A percentile compares a stretch with the other conserved stretches of the same genome.
Evolutionary conservation across 2,888 invertebrate species (phyloP).

Genomic region (Biston betularia): DNA sequence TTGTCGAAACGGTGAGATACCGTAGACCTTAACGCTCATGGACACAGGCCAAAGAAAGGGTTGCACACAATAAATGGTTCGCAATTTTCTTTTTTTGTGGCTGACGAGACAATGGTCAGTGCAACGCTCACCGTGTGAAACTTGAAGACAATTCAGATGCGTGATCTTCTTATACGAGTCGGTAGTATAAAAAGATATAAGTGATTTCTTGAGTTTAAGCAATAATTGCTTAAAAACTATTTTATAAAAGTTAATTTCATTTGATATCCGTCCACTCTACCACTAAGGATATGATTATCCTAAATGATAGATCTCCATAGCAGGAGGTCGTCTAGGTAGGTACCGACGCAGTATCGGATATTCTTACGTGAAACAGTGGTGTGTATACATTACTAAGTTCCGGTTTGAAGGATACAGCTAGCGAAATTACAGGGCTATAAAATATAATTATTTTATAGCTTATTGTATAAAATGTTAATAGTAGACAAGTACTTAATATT

Average conservation of each 20-base stretch:
- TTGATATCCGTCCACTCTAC: too few relatives aligned
- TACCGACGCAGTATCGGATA: too few relatives aligned
- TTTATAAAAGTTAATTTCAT: background rate
- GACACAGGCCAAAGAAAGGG: slow-evolving; percentile 75
- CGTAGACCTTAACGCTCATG: slow-evolving; percentile 71
- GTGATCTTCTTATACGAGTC: slow-evolving; percentile 52
- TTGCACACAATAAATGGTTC: slow-evolving; percentile 70
- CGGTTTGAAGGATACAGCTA: too few relatives aligned
- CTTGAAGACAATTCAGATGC: slow-evolving; percentile 56
- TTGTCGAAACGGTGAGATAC: slow-evolving; percentile 78
- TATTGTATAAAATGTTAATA: too few relatives aligned
- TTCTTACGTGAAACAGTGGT: too few relatives aligned
- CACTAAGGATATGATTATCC: too few relatives aligned
- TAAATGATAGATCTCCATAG: too few relatives aligned
- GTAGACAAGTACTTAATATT: too few relatives aligned
- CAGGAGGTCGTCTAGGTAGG: too few relatives aligned
- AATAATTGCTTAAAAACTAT: background rate
- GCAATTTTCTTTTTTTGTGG: slow-evolving; percentile 76
- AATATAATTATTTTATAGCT: too few relatives aligned
- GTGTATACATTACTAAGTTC: too few relatives aligned
- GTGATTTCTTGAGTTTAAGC: slow-evolving; percentile 37
- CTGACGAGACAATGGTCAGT: slow-evolving; percentile 79
- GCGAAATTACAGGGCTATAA: too few relatives aligned
- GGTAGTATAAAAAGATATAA: slow-evolving; percentile 55
- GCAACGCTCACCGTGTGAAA: slow-evolving; percentile 78